Percentiles rank a stretch among this genome's conserved stretches.
These are phyloP conservation scores for Eclectus roratus DNA, from an alignment of 2,113 vertebrate genomes.

Conservation along the genomic window DNA sequence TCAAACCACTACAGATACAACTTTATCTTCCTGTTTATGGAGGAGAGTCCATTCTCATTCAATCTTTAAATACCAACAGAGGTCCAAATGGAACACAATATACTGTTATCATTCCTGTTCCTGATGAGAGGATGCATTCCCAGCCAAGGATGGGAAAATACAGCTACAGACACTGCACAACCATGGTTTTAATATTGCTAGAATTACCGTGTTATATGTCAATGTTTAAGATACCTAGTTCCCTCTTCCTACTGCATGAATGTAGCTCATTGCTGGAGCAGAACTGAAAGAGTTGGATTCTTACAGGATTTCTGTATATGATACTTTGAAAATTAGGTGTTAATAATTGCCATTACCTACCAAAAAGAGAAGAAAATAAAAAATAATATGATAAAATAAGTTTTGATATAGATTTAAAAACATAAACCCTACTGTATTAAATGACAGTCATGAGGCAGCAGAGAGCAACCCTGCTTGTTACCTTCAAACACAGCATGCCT, in stretches of 20 bases:
- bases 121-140: background rate
- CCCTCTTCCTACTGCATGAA: background rate
- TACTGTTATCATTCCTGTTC: background rate
- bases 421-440: background rate
- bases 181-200: background rate
- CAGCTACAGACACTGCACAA: background rate
- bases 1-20: background rate
- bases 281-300: background rate
- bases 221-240: background rate
- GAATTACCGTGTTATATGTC: background rate
- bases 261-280: background rate
- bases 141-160: background rate
- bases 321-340: background rate
- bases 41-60: background rate
- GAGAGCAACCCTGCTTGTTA: background rate
- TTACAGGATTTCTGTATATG: background rate
- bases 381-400: background rate
- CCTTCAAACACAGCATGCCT: background rate
- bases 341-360: background rate
- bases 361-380: background rate
- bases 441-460: background rate
- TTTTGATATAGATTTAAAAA: background rate
- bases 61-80: background rate
- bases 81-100: background rate
- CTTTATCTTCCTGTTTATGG: background rate